These are phyloP conservation scores for Laupala kohalensis DNA, from an alignment of 1,140 invertebrate genomes.

Conservation along the genomic window DNA sequence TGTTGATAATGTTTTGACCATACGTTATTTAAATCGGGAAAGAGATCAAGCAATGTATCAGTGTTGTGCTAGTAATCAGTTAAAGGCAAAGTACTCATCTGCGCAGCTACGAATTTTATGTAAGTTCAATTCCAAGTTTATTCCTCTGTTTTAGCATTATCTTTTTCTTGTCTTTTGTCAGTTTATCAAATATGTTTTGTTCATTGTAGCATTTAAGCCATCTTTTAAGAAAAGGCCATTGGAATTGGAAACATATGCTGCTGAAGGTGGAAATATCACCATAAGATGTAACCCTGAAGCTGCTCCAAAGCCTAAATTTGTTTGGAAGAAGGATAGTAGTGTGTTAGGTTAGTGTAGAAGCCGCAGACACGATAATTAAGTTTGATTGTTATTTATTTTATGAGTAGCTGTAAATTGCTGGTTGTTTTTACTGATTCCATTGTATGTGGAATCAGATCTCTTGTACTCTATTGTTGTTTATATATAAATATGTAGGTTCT, in stretches of 20 bases:
- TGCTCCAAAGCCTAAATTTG: constrained; percentile 75
- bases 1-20: constrained; percentile 77
- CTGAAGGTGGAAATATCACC: constrained; percentile 81
- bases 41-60: constrained; percentile 93
- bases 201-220: constrained; percentile 58
- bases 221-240: constrained; percentile 83
- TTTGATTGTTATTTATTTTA: background rate
- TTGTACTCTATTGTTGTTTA: background rate
- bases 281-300: constrained; percentile 88
- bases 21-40: constrained; percentile 58
- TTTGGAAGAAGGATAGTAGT: constrained; percentile 84
- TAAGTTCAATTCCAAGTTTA: constrained; percentile 25
- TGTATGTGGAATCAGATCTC: background rate
- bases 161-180: constrained; percentile 3
- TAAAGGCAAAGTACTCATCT: constrained; percentile 75
- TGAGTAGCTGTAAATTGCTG: background rate
- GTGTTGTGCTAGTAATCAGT: constrained; percentile 78
- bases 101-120: constrained; percentile 76
- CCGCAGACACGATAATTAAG: background rate
- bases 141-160: constrained; percentile 4
- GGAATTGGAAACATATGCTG: constrained; percentile 76
- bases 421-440: background rate
- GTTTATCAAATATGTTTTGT: background rate
- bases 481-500: constrained; percentile 24
- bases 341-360: constrained; percentile 41